Base-by-base conservation (phyloP, 2,113 vertebrate genomes). In the Gobio gobio region DNA sequence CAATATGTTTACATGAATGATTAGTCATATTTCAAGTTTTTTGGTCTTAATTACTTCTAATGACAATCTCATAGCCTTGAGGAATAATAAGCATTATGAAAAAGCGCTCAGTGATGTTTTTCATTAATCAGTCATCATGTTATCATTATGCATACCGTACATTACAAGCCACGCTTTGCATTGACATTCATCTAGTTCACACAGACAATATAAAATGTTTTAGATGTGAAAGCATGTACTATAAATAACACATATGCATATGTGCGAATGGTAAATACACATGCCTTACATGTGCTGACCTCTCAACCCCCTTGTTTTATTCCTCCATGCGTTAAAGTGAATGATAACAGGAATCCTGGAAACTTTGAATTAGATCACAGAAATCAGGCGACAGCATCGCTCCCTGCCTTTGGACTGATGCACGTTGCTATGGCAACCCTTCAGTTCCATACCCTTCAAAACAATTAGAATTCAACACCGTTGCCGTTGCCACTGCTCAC, bases 381-480 rank as follows among this genome's bases (percentile, higher is more conserved):
- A 72, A 88, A 73, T 85, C 78, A 22, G 24, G n/a, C 68, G 59
- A 86, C 82, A 84, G 14, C 64, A 59, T 83, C 43, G 51, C 73
- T 72, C 40, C 70, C 61, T 61, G 61, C 68, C 64, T 91, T 86
- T 89, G 85, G 86, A 89, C 86, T 82, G 84, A 89, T 86, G 88
- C 89, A 82, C 72, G 90, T 94, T 92, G 89, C 92, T 92, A 94
- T 93, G 94, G 93, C 92, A 94, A 94, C 94, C 89, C 79, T 82
- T 90, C 88, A 90, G 89, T 93, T 85, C 87, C 82, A 88, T 93
- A 91, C 90, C 92, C 93, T 92, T 94, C 92, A 93, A 93, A 94
- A 95, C 91, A 93, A 95, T 94, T 94, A 94, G 91, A 93, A 94
- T 94, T 94, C 93, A 93, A 76, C 89, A 85, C 91, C 84, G 88